Evolutionary conservation across 2,797 vertebrate species (phyloP).

Genomic region (Esox masquinongy): DNA sequence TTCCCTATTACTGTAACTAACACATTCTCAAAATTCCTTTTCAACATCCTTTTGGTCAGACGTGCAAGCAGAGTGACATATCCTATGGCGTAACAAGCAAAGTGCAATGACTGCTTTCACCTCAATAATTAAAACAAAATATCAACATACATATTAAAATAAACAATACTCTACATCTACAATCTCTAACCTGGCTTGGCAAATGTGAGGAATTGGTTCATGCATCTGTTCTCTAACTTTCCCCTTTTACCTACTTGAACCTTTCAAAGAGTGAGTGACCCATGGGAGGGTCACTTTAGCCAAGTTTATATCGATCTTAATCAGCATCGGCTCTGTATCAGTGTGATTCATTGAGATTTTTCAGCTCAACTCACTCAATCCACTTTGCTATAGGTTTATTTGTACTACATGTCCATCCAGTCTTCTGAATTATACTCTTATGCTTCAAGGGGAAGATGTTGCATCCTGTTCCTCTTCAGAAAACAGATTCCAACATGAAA

Average conservation of each 20-base stretch:
- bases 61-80: not conserved
- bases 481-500: not conserved
- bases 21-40: slow-evolving; percentile 49
- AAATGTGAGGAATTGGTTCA: slow-evolving; percentile 26
- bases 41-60: slow-evolving; percentile 17
- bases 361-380: too few species aligned
- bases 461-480: slow-evolving; percentile 1
- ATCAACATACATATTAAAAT: slow-evolving; percentile 19
- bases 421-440: not conserved
- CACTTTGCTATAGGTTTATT: not conserved
- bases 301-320: not conserved
- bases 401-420: not conserved
- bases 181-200: slow-evolving; percentile 23
- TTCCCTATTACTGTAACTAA: slow-evolving; percentile 5
- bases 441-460: not conserved
- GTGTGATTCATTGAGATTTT: not conserved
- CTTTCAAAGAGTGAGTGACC: too few species aligned
- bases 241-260: not conserved
- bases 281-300: not conserved
- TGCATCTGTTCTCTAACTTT: not conserved
- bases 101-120: slow-evolving; percentile 8
- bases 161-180: slow-evolving; percentile 5
- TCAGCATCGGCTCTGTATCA: not conserved
- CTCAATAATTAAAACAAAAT: slow-evolving; percentile 19
- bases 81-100: not conserved